These are phyloP conservation scores for Cydia amplana DNA, from an alignment of 1,140 invertebrate genomes.

Conservation along the genomic window DNA sequence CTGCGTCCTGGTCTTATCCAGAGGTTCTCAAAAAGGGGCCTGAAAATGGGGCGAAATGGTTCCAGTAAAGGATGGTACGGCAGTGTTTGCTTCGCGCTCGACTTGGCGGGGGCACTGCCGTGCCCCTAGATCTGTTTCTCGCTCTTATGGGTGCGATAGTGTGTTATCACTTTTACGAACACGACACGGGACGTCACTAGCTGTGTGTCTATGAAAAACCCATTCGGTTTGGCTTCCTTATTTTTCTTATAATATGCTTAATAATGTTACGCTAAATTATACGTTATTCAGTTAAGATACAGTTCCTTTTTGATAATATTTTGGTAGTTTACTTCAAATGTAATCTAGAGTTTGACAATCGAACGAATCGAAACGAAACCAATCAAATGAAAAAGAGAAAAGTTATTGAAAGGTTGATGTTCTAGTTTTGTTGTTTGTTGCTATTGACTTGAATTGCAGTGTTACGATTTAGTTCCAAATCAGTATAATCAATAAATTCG, in stretches of 20 bases:
- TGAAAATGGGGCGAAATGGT: no score
- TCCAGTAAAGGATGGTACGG: no score
- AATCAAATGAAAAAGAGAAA: conserved; percentile 28
- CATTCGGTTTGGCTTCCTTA: neutral
- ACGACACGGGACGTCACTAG: no score
- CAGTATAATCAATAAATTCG: conserved; percentile 1
- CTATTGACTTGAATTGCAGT: conserved; percentile 29
- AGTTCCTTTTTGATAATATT: neutral
- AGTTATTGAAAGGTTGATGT: conserved; percentile 29
- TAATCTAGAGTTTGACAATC: conserved; percentile 4
- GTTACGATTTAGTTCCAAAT: conserved; percentile 12
- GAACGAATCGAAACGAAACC: neutral
- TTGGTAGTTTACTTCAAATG: neutral
- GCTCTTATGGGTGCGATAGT: no score
- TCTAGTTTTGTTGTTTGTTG: conserved; percentile 29
- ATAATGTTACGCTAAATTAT: neutral
- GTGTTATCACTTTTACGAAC: no score
- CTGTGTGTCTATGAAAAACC: neutral
- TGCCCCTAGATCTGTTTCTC: no score
- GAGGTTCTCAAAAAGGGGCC: no score
- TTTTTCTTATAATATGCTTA: neutral
- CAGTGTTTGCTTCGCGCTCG: no score
- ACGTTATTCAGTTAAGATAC: neutral
- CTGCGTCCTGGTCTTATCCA: no score
- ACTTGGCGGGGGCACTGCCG: no score